phyloP scores from a whole-genome alignment of 2,797 vertebrate species.

The Halcyon chelicuti region DNA sequence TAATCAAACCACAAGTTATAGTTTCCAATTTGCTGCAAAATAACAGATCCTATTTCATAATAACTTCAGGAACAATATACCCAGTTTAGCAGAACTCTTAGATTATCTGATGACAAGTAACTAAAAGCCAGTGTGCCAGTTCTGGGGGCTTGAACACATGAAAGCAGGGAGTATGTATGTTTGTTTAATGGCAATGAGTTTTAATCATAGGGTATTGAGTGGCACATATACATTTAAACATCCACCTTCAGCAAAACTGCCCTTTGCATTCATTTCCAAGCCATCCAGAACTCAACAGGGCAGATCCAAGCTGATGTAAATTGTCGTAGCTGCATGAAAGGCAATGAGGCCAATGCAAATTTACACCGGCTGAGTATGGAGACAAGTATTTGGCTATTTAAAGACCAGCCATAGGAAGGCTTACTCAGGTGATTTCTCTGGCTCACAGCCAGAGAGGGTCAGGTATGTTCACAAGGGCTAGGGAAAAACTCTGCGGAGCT shows the following conservation, averaged over 20 bases:
- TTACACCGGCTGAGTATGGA: not conserved
- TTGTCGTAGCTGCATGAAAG: not conserved
- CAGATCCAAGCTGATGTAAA: not conserved
- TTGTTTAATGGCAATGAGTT: not conserved
- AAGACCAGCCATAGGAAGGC: not conserved
- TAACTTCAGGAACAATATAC: not conserved
- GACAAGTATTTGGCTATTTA: not conserved
- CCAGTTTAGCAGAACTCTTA: not conserved
- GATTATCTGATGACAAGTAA: not conserved
- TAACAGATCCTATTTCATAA: conserved; percentile 29
- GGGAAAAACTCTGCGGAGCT: not conserved
- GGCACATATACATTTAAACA: not conserved
- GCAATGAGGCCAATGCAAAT: not conserved
- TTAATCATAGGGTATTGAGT: not conserved
- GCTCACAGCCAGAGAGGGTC: not conserved
- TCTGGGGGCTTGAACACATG: not conserved
- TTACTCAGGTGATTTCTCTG: not conserved
- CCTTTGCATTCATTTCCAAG: not conserved
- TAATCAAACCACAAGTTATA: conserved; percentile 16
- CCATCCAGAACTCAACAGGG: not conserved
- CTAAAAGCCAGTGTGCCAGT: accelerated
- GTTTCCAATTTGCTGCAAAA: conserved; percentile 38
- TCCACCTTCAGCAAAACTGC: not conserved
- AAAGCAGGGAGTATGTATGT: not conserved
- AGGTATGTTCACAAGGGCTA: not conserved